Evolutionary conservation across 2,797 vertebrate species (phyloP).

Genomic region (Hyperoplus lanceolatus): DNA sequence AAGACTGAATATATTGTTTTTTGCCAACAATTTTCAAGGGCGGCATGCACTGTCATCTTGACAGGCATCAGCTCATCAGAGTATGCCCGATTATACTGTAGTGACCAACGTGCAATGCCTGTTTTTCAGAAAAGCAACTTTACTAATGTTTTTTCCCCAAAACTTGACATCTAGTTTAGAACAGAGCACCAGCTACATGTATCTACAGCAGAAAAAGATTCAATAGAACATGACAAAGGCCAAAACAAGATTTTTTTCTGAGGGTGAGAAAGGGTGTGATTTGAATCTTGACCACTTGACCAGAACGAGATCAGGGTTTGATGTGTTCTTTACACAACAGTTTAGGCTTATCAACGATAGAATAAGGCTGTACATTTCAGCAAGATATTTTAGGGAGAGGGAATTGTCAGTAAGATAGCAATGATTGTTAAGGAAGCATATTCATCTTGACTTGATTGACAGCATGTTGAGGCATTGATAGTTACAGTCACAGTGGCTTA

Average conservation of each 20-base stretch:
- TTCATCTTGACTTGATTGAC: slow-evolving; percentile 3
- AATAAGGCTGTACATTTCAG: not conserved
- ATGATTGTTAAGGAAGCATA: slow-evolving; percentile 7
- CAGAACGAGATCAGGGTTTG: not conserved
- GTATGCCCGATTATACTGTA: not conserved
- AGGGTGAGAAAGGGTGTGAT: not conserved
- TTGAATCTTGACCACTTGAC: not conserved
- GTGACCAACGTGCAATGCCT: not conserved
- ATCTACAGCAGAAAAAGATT: not conserved
- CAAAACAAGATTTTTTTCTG: not conserved
- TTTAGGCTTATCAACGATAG: not conserved
- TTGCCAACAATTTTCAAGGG: not conserved
- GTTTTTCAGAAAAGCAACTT: not conserved
- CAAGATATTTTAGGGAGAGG: not conserved
- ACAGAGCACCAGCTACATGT: not conserved
- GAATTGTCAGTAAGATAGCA: slow-evolving; percentile 9
- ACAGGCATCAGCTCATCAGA: slow-evolving; percentile 9
- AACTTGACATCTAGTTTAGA: not conserved
- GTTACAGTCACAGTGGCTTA: not conserved
- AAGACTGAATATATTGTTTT: slow-evolving; percentile 4
- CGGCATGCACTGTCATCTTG: not conserved
- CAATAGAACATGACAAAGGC: slow-evolving; percentile 1
- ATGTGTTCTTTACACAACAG: not conserved
- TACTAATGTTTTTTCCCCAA: not conserved
- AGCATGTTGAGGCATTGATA: slow-evolving; percentile 22